Conservation (phyloP, 2,888 invertebrate genomes). For the Gymnoscelis rufifasciata region DNA sequence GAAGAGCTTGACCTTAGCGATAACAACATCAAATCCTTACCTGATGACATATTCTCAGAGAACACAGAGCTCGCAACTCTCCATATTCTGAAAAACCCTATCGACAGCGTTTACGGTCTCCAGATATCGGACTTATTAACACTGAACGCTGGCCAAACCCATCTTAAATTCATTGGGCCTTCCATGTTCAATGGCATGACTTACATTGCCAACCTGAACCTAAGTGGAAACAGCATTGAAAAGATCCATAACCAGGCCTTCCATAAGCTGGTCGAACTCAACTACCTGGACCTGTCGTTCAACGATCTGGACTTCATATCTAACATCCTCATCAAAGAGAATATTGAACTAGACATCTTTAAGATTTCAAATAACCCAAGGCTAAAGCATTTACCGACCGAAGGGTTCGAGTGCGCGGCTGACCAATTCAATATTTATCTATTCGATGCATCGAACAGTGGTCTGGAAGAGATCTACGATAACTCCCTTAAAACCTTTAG, state of each 20-base stretch:
- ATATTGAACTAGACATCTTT: conserved; percentile 83
- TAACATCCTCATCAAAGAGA: conserved; percentile 83
- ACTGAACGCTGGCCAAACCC: conserved; percentile 84
- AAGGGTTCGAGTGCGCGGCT: conserved; percentile 82
- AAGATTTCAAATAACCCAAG: conserved; percentile 84
- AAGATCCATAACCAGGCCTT: conserved; percentile 85
- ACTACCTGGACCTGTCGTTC: conserved; percentile 85
- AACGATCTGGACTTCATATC: conserved; percentile 84
- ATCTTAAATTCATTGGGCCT: conserved; percentile 81
- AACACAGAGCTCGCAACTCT: conserved; percentile 83
- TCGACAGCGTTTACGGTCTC: conserved; percentile 80
- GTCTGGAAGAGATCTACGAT: conserved; percentile 80
- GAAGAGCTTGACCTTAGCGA: conserved; percentile 86
- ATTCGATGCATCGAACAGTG: conserved; percentile 87
- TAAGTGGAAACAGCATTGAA: conserved; percentile 84
- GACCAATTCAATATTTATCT: conserved; percentile 82
- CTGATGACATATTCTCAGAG: conserved; percentile 81
- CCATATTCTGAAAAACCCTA: conserved; percentile 83
- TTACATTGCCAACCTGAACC: conserved; percentile 81
- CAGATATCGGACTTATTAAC: conserved; percentile 81
- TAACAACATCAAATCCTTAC: conserved; percentile 82
- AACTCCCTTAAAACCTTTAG: conserved; percentile 86
- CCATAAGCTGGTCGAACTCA: conserved; percentile 81
- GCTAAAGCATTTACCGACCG: conserved; percentile 82
- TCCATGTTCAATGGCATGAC: conserved; percentile 82